phyloP scores from a whole-genome alignment of 2,113 vertebrate genomes.

The Leucoraja erinaceus region DNA sequence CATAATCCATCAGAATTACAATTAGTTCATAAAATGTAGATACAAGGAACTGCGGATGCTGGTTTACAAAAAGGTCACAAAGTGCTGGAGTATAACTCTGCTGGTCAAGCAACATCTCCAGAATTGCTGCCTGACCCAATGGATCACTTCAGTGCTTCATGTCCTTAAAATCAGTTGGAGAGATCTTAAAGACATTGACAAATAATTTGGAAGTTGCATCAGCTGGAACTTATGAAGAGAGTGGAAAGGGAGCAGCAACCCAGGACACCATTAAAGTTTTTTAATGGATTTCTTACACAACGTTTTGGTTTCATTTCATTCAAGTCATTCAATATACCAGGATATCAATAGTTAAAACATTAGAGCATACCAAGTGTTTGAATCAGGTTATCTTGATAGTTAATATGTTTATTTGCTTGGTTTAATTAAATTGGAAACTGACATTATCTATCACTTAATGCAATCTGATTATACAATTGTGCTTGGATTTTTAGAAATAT shows the following conservation, averaged over 20 bases:
- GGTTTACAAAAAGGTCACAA: no score
- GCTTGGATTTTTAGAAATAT: not conserved
- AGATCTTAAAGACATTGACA: not conserved
- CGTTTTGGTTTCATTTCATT: not conserved
- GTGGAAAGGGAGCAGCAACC: not conserved
- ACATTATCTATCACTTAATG: not conserved
- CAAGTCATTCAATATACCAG: no score
- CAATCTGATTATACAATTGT: not conserved
- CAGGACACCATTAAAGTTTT: not conserved
- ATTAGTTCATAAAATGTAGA: not conserved
- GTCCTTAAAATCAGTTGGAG: not conserved
- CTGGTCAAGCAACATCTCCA: no score
- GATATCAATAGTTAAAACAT: not conserved
- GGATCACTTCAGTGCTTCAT: no score
- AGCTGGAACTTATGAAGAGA: not conserved
- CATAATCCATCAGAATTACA: not conserved
- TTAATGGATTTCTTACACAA: not conserved
- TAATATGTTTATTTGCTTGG: not conserved
- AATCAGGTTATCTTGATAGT: not conserved
- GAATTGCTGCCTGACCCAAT: no score
- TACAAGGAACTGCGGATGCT: no score
- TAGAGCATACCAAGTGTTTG: not conserved
- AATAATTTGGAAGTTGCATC: not conserved
- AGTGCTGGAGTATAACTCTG: no score
- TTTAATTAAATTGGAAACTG: not conserved